Conservation (phyloP, 1,140 invertebrate species). For the Drosophila repletoides region DNA sequence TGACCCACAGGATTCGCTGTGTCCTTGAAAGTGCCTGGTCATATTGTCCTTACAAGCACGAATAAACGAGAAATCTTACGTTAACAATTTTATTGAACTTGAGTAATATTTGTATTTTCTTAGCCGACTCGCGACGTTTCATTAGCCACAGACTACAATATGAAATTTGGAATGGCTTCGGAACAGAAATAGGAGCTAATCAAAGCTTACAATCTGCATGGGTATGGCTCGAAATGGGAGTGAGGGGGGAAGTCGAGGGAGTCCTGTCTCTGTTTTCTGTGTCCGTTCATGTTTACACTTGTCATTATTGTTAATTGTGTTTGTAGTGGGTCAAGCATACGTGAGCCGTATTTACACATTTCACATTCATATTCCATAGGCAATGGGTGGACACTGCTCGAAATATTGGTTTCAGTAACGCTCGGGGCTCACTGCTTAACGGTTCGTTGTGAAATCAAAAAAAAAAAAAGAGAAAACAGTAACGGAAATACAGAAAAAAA, state of each 20-base stretch:
- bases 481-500: too few species aligned
- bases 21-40: slow-evolving; percentile 15
- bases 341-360: slow-evolving; percentile 62
- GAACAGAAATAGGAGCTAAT: slow-evolving; percentile 39
- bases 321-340: slow-evolving; percentile 59
- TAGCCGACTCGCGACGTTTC: slow-evolving; percentile 20
- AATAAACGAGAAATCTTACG: not conserved
- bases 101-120: slow-evolving; percentile 34
- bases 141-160: slow-evolving; percentile 17
- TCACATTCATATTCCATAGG: not conserved
- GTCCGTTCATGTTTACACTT: slow-evolving; percentile 70
- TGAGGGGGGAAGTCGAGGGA: not conserved
- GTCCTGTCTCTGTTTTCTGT: slow-evolving; percentile 37
- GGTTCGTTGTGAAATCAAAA: slow-evolving; percentile 23
- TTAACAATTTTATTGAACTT: not conserved
- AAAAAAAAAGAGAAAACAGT: not conserved
- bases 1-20: slow-evolving; percentile 34
- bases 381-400: slow-evolving; percentile 12
- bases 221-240: not conserved
- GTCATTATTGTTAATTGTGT: slow-evolving; percentile 79
- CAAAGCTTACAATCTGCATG: slow-evolving; percentile 60
- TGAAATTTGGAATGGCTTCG: not conserved
- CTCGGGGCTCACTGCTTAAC: slow-evolving; percentile 33
- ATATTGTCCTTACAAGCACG: not conserved
- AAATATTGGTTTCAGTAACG: slow-evolving; percentile 50